Base-by-base conservation (phyloP, 2,113 vertebrate species). In the Oryzias woworae region DNA sequence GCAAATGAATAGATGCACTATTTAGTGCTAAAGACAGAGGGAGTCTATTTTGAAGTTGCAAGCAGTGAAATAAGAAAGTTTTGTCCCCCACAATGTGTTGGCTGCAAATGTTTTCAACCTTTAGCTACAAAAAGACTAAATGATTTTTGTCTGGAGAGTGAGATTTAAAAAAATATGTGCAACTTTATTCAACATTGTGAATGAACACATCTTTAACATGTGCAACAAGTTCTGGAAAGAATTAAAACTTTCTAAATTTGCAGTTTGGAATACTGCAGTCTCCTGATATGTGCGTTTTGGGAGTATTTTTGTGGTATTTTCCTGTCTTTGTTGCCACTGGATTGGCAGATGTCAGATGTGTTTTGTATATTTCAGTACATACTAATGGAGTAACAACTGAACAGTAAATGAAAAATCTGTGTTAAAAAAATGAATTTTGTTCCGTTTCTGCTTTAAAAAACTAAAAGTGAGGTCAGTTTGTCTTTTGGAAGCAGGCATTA, bases 291-390 rank as follows among this genome's bases (percentile, higher is more conserved):
- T 68, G 65, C 78, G 72, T 69, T 82, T 77, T 82, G 87, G 86
- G 85, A 89, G 84, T 66, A 62, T 57, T 51, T 75, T 84, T 80
- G 74, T 66, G 58, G 80, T 78, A 66, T 77, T 62, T 65, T 76
- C 73, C 81, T 71, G 72, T 90, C 82, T 85, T 66, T 88, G 90
- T 92, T 92, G 91, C 92, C 90, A 81, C 91, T 93, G 92, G 91
- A 91, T 92, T 93, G 92, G 91, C 92, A 91, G 88, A 81, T 90
- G 87, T 92, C 84, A 82, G 85, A 20, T 20, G 20, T 91, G 89
- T 92, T 93, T 91, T 93, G 89, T 93, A 91, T 90, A 91, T 92
- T 93, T 93, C 85, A 90, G 87, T 88, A 86, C 80, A 84, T 90
- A 86, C 79, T 66, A 75, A 85, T 85, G 71, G 71, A 92, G 92